phyloP scores from a whole-genome alignment of 2,797 vertebrate species.

The Oreochromis mossambicus region DNA sequence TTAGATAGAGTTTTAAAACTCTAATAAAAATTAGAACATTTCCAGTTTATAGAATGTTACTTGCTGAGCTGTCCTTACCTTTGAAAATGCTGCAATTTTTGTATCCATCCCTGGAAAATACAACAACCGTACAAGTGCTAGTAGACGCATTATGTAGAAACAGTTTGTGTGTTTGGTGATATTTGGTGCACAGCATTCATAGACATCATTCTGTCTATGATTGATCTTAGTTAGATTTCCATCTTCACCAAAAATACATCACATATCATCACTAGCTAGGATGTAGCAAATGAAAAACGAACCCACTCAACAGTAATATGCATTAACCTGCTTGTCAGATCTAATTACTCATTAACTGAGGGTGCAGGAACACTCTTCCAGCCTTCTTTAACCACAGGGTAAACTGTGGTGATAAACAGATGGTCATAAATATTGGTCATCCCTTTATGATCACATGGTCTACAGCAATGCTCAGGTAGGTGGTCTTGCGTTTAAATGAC shows the following conservation, averaged over 20 bases:
- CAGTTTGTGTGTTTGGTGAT: background rate
- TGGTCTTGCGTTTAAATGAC: background rate
- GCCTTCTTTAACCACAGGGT: background rate
- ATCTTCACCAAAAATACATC: background rate
- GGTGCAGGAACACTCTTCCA: background rate
- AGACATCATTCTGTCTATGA: no score
- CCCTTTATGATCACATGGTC: background rate
- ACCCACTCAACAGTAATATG: background rate
- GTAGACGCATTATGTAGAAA: background rate
- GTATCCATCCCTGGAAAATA: background rate
- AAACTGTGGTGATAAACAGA: background rate
- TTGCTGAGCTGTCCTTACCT: background rate
- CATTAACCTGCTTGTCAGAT: background rate
- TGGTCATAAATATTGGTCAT: background rate
- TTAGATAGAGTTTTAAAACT: no score
- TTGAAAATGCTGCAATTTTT: background rate
- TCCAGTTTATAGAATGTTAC: background rate
- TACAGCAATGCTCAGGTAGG: background rate
- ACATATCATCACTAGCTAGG: background rate
- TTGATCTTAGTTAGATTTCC: background rate
- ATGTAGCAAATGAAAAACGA: background rate
- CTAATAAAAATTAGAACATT: no score
- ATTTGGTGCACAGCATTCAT: no score
- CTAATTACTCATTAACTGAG: background rate
- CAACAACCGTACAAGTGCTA: background rate